A percentile compares a stretch with the other conserved stretches of the same genome.
Conservation (phyloP, 2,888 invertebrate genomes). For the Formica aserva region DNA sequence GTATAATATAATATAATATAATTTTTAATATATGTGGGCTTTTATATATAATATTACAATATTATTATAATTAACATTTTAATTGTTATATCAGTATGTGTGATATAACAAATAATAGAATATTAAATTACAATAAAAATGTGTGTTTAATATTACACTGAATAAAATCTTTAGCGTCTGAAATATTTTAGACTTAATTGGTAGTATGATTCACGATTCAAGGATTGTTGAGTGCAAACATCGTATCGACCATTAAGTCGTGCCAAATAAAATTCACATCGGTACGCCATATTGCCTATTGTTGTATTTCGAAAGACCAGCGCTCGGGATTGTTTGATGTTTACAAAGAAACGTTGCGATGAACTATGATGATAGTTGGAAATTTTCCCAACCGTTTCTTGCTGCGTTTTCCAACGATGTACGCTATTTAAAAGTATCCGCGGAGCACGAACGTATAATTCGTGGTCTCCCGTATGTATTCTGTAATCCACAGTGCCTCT, state of each 20-base stretch:
- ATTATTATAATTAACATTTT: neutral
- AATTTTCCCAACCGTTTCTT: slow-evolving; percentile 67
- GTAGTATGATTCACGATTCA: neutral
- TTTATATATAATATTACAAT: neutral
- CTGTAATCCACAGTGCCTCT: slow-evolving; percentile 14
- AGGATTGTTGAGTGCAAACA: neutral
- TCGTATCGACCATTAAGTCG: slow-evolving; percentile 30
- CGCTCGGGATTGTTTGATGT: slow-evolving; percentile 52
- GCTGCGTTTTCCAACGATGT: slow-evolving; percentile 57
- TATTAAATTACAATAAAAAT: neutral
- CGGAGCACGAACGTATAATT: neutral
- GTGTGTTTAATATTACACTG: neutral
- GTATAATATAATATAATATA: neutral
- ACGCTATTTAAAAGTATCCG: slow-evolving; percentile 16
- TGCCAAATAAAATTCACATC: slow-evolving; percentile 58
- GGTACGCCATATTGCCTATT: slow-evolving; percentile 63
- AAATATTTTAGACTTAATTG: neutral
- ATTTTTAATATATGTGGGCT: neutral
- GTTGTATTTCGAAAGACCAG: slow-evolving; percentile 59
- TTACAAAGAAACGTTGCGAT: slow-evolving; percentile 61
- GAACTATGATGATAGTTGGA: slow-evolving; percentile 52
- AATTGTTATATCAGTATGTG: neutral
- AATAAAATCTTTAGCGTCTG: neutral
- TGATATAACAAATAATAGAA: neutral
- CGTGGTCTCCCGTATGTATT: slow-evolving; percentile 1